Evolutionary conservation across 2,113 vertebrate genomes (phyloP), one percentile per base, ranked within the genome.

Genomic region (Osmerus mordax): DNA sequence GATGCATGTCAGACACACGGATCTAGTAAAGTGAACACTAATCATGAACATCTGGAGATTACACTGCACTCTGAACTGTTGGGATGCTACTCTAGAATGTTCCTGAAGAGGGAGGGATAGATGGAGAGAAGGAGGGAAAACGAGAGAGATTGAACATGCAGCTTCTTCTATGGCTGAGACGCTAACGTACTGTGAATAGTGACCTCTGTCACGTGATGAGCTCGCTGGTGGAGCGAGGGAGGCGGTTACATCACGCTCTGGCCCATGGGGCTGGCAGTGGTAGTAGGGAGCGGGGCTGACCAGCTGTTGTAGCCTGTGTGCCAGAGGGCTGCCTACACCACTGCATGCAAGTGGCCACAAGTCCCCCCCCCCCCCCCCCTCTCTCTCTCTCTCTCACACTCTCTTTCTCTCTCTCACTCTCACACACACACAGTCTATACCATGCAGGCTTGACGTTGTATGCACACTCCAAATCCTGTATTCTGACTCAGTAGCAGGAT

Each of bases 221-320:
- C 73, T 60, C 58, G 69, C 80, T 84, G 82, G 77, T 83, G 77
- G 75, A 72, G 13, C 73, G 74, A 69, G 19, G 16, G 74, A 76
- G 71, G 75, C 18, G 76, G 76, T 89, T 89, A 87, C 82, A 62
- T 89, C 84, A 88, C 52, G 16, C 69, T 69, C 71, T 67, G 72
- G 78, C 18, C 83, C 73, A 82, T 71, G 72, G 86, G 72, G 21
- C 83, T 80, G 70, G 81, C 79, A 14, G 84, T 78, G 67, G 86
- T 73, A 61, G 84, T 53, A 32, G 73, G 19, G 62, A 19, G 13
- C n/a, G 55, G 79, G 71, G 77, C 72, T 28, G 72, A 83, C 83
- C 87, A 85, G 89, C 87, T 89, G 89, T 83, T 87, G 77, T 73
- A 70, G 80, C 84, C 73, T n/a, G 74, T 71, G 76, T 67, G 84